Evolutionary conservation across 1,140 invertebrate species (phyloP), one percentile per base, ranked within the genome.

Genomic region (Eriocheir sinensis): DNA sequence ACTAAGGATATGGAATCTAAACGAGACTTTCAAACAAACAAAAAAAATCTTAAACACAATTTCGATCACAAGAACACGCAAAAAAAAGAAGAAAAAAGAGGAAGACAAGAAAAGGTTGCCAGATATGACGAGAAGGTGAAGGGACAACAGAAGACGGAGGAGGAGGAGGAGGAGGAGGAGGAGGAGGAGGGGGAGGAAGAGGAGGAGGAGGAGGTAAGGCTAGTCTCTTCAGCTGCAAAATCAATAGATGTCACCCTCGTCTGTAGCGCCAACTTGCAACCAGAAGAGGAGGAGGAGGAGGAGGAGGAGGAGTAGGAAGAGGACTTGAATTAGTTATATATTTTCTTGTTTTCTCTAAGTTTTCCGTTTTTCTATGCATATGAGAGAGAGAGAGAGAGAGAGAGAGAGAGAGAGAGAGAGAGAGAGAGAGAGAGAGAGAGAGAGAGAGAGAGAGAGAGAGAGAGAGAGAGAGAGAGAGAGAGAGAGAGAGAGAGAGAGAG

Each of bases 281-380:
- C 27, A n/a, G 60, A 72, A n/a, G 60, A 72, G 53, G 53, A 72
- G 53, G 53, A 72, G 53, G 53, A 72, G 53, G 53, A 72, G 53
- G 53, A 72, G 21, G 53, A 72, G 21, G 21, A 3, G 3, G 21
- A 21, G 6, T n/a, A n/a, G 17, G 27, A 1, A n/a, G 60, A 21
- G n/a, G 60, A n/a, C n/a, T 21, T 6, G 6, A 1, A 72, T 72
- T 12, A 12, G 21, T 72, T 21, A 21, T 72, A n/a, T 21, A 72
- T 72, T n/a, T 72, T 72, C 3, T 21, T 72, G 27, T 72, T 72
- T 21, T 72, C 60, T 72, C 27, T n/a, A 72, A 72, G 21, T 72
- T 1, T 21, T 0, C n/a, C 8, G 8, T 72, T 21, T 72, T 21
- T 72, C 21, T 72, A n/a, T 72, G 60, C n/a, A n/a, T 72, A n/a